Evolutionary conservation across 2,888 invertebrate genomes (phyloP).

Genomic region (Sminthurides aquaticus): DNA sequence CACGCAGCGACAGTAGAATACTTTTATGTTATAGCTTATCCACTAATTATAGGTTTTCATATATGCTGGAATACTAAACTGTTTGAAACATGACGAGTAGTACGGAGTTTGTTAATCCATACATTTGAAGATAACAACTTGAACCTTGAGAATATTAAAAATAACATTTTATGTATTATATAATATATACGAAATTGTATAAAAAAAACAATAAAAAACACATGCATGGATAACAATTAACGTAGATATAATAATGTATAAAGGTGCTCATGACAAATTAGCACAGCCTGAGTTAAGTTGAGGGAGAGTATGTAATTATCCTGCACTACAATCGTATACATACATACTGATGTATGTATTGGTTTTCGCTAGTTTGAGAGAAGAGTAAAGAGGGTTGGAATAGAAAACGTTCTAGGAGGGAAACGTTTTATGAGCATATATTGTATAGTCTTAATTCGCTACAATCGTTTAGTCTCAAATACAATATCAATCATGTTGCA

Average conservation of each 20-base stretch:
- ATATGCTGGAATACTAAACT: neutral
- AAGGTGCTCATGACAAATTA: neutral
- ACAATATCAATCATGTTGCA: too few relatives aligned
- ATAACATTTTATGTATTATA: neutral
- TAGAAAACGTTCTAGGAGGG: neutral
- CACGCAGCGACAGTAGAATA: too few relatives aligned
- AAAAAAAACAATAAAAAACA: neutral
- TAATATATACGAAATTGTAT: neutral
- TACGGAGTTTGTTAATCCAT: neutral
- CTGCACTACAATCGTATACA: neutral
- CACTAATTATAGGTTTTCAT: too few relatives aligned
- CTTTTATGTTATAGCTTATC: too few relatives aligned
- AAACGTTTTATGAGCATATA: too few relatives aligned
- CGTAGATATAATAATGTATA: neutral
- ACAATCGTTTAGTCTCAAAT: too few relatives aligned
- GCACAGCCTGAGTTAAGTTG: neutral
- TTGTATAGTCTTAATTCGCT: too few relatives aligned
- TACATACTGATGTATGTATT: neutral
- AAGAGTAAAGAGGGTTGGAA: neutral
- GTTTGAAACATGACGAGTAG: neutral
- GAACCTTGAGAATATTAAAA: neutral
- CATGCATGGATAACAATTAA: neutral
- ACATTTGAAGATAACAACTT: neutral
- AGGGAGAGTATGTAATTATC: neutral
- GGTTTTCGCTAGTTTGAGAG: neutral